These are phyloP conservation scores for Ornithorhynchus anatinus DNA, from an alignment of 2,113 vertebrate genomes.

Conservation along the genomic window DNA sequence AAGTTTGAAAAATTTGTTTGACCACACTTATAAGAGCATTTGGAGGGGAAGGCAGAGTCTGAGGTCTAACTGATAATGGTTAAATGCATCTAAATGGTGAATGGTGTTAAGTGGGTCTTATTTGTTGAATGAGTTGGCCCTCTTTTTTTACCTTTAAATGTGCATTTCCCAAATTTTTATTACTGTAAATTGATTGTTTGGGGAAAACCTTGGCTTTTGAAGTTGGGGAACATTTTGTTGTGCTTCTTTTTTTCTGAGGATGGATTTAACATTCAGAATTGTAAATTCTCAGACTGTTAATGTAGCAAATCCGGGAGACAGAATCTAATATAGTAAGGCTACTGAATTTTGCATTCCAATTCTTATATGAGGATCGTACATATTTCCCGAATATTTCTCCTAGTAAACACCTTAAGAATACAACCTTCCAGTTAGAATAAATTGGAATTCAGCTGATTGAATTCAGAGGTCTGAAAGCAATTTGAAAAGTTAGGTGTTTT, in stretches of 20 bases:
- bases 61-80: no score
- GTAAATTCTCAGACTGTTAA: neutral
- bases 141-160: neutral
- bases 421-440: neutral
- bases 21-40: no score
- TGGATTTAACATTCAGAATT: neutral
- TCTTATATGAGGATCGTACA: neutral
- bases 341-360: neutral
- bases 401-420: neutral
- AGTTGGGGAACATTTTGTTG: neutral
- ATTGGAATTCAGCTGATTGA: neutral
- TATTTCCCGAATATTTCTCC: constrained; percentile 5
- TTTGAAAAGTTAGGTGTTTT: neutral
- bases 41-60: no score
- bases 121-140: neutral
- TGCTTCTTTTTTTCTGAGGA: neutral
- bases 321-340: neutral
- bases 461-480: neutral
- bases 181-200: neutral
- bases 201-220: neutral
- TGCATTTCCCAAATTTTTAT: neutral
- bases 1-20: no score
- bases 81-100: no score
- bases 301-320: neutral
- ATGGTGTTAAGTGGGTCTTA: no score